These are phyloP conservation scores for Diarsia brunnea DNA, from an alignment of 2,888 invertebrate species.

Conservation along the genomic window DNA sequence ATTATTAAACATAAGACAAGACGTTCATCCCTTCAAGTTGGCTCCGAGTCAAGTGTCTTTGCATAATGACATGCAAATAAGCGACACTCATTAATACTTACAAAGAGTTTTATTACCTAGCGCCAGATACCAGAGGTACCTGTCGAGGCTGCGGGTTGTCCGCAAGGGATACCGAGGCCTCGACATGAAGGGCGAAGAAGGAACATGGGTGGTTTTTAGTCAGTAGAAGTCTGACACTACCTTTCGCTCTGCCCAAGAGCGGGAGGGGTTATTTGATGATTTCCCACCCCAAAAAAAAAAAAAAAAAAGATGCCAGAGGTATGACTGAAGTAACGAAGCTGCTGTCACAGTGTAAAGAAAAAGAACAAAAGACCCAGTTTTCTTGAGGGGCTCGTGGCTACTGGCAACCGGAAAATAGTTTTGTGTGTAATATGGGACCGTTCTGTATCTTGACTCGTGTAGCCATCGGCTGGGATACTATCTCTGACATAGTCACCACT, in stretches of 20 bases:
- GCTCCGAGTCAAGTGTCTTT: slow-evolving; percentile 19
- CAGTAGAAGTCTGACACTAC: too few relatives aligned
- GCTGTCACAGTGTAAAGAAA: neutral
- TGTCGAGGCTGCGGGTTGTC: too few relatives aligned
- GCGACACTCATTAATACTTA: slow-evolving; percentile 58
- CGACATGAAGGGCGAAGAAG: too few relatives aligned
- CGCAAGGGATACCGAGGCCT: too few relatives aligned
- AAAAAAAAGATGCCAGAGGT: slow-evolving; percentile 4
- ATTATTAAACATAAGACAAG: slow-evolving; percentile 16
- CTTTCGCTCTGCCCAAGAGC: too few relatives aligned
- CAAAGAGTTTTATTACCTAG: slow-evolving; percentile 60
- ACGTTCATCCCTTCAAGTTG: slow-evolving; percentile 7
- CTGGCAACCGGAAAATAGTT: neutral
- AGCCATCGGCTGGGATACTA: neutral
- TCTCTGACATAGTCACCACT: neutral
- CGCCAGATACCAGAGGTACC: slow-evolving; percentile 9
- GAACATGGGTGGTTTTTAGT: too few relatives aligned
- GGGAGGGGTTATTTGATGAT: too few relatives aligned
- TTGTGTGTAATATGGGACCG: neutral
- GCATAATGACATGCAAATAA: slow-evolving; percentile 50
- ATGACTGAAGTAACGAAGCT: slow-evolving; percentile 20
- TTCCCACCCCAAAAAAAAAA: too few relatives aligned
- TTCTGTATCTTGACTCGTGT: neutral
- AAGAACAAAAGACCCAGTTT: slow-evolving; percentile 1
- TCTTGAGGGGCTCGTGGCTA: neutral